Evolutionary conservation across 1,140 invertebrate species (phyloP), one percentile per base, ranked within the genome.

Genomic region (Ceratina australensis): DNA sequence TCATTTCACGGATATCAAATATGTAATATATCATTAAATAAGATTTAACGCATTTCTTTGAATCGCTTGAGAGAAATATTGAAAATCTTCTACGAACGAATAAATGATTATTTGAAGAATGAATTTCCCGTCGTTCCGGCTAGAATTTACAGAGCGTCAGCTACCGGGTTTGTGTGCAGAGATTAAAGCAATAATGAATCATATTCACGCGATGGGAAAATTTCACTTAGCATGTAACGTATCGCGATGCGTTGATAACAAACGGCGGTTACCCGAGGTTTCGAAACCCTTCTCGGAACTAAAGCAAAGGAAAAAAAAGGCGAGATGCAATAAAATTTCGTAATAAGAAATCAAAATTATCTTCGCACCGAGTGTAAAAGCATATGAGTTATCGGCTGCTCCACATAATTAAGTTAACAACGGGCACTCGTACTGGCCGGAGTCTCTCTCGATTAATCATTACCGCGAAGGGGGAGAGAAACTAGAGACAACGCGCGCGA

Each of bases 341-440:
- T 60, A 71, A 77, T 24, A 5, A 54, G 65, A 63, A 68, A 69
- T 71, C 57, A 50, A 71, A 69, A 71, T 71, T 54, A 71, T 77
- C 74, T 42, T 63, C 42, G 28, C 18, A 54, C 22, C 56, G 57
- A 69, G 16, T 54, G 69, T 72, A 28, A 65, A 78, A 24, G 68
- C 69, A 47, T 3, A 18, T 42, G 60, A 63, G 54, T 78, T 78
- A 78, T 78, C 76, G 68, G 59, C 24, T 78, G 76, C 76, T 78
- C 76, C 15, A 78, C 47, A 77, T 78, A 77, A 78, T 71, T 69
- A 80, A 80, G 74, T 80, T 78, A 80, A 67, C 73, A 67, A 56
- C 66, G 79, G 24, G 68, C 47, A 65, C 16, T 42, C 50, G 24
- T 42, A 50, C n/a, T 28, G 56, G 47, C 42, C n/a, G n/a, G 26